phyloP scores from a whole-genome alignment of 2,113 vertebrate genomes.

The zebrafish (Danio rerio) region GRCz12tu NC_133181.1:19425001-19425500 shows the following conservation, averaged over 20 bases:
- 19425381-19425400: background rate
- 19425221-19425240: slow-evolving; percentile 85
- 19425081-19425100: background rate
- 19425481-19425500: too few relatives aligned
- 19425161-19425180: slow-evolving; percentile 76
- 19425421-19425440: slow-evolving; percentile 23
- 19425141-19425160: slow-evolving; percentile 87
- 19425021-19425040: too few relatives aligned
- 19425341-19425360: background rate
- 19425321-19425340: background rate
- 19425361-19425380: background rate
- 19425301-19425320: slow-evolving; percentile 80
- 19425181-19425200: slow-evolving; percentile 84
- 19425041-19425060: too few relatives aligned
- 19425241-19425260: slow-evolving; percentile 79
- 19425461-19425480: background rate
- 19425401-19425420: background rate
- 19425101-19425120: background rate
- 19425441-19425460: slow-evolving; percentile 51
- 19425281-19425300: slow-evolving; percentile 84
- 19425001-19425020: too few relatives aligned
- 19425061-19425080: too few relatives aligned
- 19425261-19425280: slow-evolving; percentile 83
- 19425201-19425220: slow-evolving; percentile 87
- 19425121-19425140: slow-evolving; percentile 74